Conservation (phyloP, 2,888 invertebrate genomes). For the Tyria jacobaeae region DNA sequence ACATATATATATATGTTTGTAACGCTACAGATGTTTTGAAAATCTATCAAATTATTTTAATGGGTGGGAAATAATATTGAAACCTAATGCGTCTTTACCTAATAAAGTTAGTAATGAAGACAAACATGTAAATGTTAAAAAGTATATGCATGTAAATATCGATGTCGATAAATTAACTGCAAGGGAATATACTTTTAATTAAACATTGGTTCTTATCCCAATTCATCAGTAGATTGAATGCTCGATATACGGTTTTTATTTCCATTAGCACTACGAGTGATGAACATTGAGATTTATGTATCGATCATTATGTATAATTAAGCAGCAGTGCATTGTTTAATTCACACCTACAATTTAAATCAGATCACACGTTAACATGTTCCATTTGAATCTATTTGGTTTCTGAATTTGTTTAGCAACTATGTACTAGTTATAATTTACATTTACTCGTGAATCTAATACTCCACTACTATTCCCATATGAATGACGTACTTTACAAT, state of each 20-base stretch:
- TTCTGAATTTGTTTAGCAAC: constrained; percentile 26
- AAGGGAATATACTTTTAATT: constrained; percentile 31
- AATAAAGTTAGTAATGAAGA: constrained; percentile 12
- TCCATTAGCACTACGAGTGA: constrained; percentile 54
- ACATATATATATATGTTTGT: too few species aligned
- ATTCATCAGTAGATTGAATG: constrained; percentile 66
- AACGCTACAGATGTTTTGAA: neutral
- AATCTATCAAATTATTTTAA: neutral
- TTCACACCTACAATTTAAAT: constrained; percentile 62
- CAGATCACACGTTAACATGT: constrained; percentile 51
- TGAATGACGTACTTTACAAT: neutral
- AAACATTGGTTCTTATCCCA: constrained; percentile 59
- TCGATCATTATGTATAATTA: constrained; percentile 81
- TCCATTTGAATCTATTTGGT: constrained; percentile 48
- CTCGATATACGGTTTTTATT: constrained; percentile 40
- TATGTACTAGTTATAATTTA: constrained; percentile 25
- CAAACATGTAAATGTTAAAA: constrained; percentile 24
- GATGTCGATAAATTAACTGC: constrained; percentile 32
- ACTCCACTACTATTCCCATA: neutral
- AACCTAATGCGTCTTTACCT: too few species aligned
- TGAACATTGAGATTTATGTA: constrained; percentile 80
- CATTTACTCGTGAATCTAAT: constrained; percentile 21
- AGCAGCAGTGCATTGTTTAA: constrained; percentile 74
- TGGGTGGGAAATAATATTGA: neutral
- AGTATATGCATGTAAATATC: constrained; percentile 15